A percentile compares a stretch with the other conserved stretches of the same genome.
phyloP scores from a whole-genome alignment of 1,140 invertebrate species.

The Notospermus geniculatus region DNA sequence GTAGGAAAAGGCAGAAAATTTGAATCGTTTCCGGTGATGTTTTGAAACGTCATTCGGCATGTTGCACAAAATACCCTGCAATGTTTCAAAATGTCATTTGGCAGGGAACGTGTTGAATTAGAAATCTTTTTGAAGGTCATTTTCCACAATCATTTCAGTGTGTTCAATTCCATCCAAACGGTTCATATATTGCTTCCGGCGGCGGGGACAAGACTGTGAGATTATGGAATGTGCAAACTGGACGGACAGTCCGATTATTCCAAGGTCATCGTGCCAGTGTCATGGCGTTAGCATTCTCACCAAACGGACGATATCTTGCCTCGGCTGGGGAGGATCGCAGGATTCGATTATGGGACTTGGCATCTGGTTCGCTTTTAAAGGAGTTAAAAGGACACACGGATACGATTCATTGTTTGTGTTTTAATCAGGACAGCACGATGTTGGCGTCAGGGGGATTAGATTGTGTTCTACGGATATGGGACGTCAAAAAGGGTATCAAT shows the following conservation, averaged over 20 bases:
- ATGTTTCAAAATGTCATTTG: too few species aligned
- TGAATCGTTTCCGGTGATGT: too few species aligned
- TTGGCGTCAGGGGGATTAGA: constrained; percentile 64
- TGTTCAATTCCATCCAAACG: constrained; percentile 97
- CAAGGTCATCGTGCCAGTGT: constrained; percentile 64
- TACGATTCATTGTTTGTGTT: constrained; percentile 63
- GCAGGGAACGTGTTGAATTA: too few species aligned
- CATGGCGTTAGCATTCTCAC: constrained; percentile 67
- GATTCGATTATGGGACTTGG: constrained; percentile 70
- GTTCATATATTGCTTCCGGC: constrained; percentile 93
- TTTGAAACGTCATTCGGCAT: too few species aligned
- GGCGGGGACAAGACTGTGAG: constrained; percentile 91
- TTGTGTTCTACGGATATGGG: constrained; percentile 64
- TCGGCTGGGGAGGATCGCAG: constrained; percentile 67
- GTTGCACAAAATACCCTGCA: too few species aligned
- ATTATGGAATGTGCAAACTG: constrained; percentile 83
- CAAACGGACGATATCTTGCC: constrained; percentile 69
- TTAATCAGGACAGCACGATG: constrained; percentile 63
- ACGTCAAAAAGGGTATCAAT: constrained; percentile 43
- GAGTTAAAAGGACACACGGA: constrained; percentile 66
- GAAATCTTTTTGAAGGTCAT: background rate
- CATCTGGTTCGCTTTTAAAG: constrained; percentile 61
- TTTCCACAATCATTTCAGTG: too few species aligned
- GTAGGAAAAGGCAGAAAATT: too few species aligned
- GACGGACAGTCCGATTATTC: constrained; percentile 39